These are phyloP conservation scores for Arion vulgaris DNA, from an alignment of 1,140 invertebrate species.

Conservation along the genomic window DNA sequence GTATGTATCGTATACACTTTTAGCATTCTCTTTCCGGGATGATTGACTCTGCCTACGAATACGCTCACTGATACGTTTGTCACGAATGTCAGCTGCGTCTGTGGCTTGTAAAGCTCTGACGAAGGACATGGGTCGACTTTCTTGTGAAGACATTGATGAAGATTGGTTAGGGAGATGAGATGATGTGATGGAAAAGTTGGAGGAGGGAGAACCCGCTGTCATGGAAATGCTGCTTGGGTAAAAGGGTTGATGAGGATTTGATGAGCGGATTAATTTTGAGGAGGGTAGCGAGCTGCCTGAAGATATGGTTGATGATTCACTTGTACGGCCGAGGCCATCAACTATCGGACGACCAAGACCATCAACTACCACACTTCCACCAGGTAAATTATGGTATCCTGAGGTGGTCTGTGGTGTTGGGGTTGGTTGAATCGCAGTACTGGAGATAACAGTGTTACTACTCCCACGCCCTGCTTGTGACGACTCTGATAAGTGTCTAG, in stretches of 20 bases:
- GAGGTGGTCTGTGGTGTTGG: slow-evolving; percentile 39
- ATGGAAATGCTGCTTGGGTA: slow-evolving; percentile 19
- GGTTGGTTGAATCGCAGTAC: background rate
- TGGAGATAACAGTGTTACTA: background rate
- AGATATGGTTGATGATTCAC: background rate
- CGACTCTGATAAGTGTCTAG: slow-evolving; percentile 29
- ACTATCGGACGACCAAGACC: slow-evolving; percentile 13
- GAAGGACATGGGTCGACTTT: slow-evolving; percentile 88
- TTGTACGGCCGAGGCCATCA: slow-evolving; percentile 14
- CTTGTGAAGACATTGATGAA: slow-evolving; percentile 25
- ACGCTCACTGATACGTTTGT: slow-evolving; percentile 46
- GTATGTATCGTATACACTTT: slow-evolving; percentile 94
- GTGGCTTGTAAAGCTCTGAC: slow-evolving; percentile 92
- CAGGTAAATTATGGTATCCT: slow-evolving; percentile 19
- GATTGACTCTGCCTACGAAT: slow-evolving; percentile 39
- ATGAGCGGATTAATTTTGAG: background rate
- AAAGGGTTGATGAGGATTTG: slow-evolving; percentile 11
- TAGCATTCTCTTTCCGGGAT: slow-evolving; percentile 81
- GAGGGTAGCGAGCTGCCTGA: slow-evolving; percentile 24
- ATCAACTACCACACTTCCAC: slow-evolving; percentile 20
- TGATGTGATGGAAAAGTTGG: slow-evolving; percentile 28
- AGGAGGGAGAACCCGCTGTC: slow-evolving; percentile 11
- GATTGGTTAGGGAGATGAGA: slow-evolving; percentile 36
- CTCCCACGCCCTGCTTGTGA: slow-evolving; percentile 11
- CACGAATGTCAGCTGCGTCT: slow-evolving; percentile 74